phyloP scores from a whole-genome alignment of 2,888 invertebrate genomes.

The Apamea monoglypha region DNA sequence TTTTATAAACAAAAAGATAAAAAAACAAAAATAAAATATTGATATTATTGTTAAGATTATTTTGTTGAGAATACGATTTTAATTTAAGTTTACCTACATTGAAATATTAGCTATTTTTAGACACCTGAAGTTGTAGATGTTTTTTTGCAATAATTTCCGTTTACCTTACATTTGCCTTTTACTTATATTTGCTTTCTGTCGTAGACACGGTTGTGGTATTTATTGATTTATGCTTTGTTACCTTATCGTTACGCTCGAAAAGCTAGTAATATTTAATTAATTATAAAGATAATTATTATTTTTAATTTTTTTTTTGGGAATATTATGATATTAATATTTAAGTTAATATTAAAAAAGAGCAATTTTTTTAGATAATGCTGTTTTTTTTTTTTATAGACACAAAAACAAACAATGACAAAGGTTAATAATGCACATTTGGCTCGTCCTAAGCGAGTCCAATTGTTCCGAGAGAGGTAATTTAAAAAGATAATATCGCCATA shows the following conservation, averaged over 20 bases:
- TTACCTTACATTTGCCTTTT: neutral
- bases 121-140: neutral
- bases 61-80: neutral
- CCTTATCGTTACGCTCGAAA: neutral
- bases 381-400: neutral
- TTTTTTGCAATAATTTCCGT: neutral
- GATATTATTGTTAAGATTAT: neutral
- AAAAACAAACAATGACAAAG: neutral
- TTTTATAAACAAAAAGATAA: no score
- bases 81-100: conserved; percentile 13
- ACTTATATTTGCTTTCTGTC: neutral
- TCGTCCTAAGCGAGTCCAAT: conserved; percentile 54
- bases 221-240: neutral
- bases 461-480: conserved; percentile 67
- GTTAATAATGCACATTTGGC: conserved; percentile 27
- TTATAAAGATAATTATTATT: neutral
- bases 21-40: no score
- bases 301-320: neutral
- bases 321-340: neutral
- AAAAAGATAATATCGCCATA: conserved; percentile 68
- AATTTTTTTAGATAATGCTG: neutral
- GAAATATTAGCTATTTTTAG: neutral
- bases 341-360: neutral
- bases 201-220: neutral
- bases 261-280: neutral